Evolutionary conservation across 2,888 invertebrate genomes (phyloP), one percentile per base, ranked within the genome.

Genomic region (Dysmachus trigonus): DNA sequence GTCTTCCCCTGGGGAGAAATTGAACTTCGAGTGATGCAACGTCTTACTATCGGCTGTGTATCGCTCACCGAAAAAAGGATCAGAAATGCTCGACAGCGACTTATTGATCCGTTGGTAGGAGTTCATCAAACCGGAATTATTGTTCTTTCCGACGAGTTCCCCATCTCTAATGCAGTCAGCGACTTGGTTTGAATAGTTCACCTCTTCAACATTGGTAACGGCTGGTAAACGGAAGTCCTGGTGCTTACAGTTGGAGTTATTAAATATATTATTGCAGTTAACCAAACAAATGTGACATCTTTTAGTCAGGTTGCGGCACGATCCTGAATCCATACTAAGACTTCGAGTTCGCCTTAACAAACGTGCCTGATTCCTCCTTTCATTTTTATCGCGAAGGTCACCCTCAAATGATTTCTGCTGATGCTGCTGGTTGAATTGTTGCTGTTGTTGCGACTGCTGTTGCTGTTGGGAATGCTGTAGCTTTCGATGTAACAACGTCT

Each of bases 261-360:
- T 91, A 86, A 92, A 91, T 87, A 91, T 91, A 89, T 91, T 92
- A 89, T 91, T 90, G 88, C 91, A 92, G 88, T 91, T 92, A 74
- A 91, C 92, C 88, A 92, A 91, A 89, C 92, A 92, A 86, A 92
- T 91, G 88, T 92, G 92, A 89, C 92, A 92, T 88, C 92, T 91
- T 88, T 88, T 89, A 86, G 89, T 88, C 88, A 87, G 86, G 86
- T 89, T 88, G 87, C 91, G 91, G 38, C 90, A 91, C 71, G 90
- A 88, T 85, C 90, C 90, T 87, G 92, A 92, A 89, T 92, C 92
- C 88, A 91, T 90, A 89, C 92, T 92, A 88, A 92, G 89, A 89
- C 92, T 92, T 88, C 92, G 92, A 7, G 91, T 91, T 87, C 91
- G 90, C 87, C 91, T 91, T 83, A 91, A 89, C 74, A 88, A 85